A percentile compares a stretch with the other conserved stretches of the same genome.
Conservation (phyloP, 92 coral and sea anemone species). For the Parazoanthus atlanticus region DNA sequence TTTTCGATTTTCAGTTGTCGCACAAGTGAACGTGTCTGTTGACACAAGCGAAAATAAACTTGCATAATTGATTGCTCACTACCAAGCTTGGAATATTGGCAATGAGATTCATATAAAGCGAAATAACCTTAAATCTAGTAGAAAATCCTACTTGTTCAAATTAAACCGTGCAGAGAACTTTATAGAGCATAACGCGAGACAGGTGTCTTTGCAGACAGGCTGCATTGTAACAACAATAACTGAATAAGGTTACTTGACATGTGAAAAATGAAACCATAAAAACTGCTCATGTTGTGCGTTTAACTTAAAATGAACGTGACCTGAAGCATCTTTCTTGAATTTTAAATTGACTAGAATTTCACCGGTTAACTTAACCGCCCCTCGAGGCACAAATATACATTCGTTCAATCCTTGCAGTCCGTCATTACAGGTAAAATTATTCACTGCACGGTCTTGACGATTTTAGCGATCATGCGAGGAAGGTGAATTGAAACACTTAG, state of each 20-base stretch:
- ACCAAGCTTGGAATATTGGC: background rate
- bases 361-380: background rate
- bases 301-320: background rate
- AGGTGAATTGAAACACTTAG: background rate
- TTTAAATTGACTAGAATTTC: background rate
- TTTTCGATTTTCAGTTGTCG: background rate
- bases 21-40: background rate
- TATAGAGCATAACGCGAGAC: background rate
- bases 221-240: background rate
- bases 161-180: background rate
- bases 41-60: slow-evolving; percentile 3
- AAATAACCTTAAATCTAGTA: background rate
- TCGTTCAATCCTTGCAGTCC: background rate
- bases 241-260: background rate
- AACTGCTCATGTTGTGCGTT: background rate
- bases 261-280: background rate
- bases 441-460: background rate
- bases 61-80: background rate
- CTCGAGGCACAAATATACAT: background rate
- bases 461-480: background rate
- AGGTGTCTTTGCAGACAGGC: background rate
- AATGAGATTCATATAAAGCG: background rate
- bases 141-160: background rate
- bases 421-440: background rate
- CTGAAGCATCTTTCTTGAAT: background rate